These are phyloP conservation scores for Epinotia demarniana DNA, from an alignment of 2,888 invertebrate species.

Conservation along the genomic window DNA sequence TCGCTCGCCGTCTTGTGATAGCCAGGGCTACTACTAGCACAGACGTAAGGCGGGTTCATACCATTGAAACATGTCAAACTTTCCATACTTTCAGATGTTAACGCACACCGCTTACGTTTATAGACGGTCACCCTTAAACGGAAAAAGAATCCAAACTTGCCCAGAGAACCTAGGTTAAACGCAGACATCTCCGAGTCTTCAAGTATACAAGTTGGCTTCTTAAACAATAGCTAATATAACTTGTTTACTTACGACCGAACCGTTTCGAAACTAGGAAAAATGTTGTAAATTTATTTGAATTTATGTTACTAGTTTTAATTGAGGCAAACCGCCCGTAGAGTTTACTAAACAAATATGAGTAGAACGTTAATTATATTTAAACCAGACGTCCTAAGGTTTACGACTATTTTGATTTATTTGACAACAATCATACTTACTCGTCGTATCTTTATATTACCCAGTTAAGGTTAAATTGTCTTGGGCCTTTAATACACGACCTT, in stretches of 20 bases:
- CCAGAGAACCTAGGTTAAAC: neutral
- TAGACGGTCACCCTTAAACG: neutral
- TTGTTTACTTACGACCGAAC: neutral
- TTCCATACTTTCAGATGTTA: neutral
- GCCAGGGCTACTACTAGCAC: too few relatives aligned
- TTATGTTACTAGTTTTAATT: neutral
- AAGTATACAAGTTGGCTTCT: too few relatives aligned
- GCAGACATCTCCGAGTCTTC: too few relatives aligned
- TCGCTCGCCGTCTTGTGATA: too few relatives aligned
- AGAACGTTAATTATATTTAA: conserved; percentile 1
- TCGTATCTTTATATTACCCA: conserved; percentile 1
- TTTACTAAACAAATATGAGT: conserved; percentile 9
- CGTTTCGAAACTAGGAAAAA: neutral
- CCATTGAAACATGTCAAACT: too few relatives aligned
- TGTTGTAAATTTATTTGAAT: neutral
- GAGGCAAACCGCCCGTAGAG: neutral
- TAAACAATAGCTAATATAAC: too few relatives aligned
- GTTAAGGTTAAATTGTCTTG: neutral
- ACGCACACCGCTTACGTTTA: neutral
- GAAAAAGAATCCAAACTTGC: neutral
- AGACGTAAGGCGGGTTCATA: too few relatives aligned
- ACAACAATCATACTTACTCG: neutral
- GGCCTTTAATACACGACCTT: neutral
- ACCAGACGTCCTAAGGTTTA: conserved; percentile 17
- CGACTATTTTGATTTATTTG: conserved; percentile 23